Base-by-base conservation (phyloP, 2,888 invertebrate genomes). In the Ceratothoa steindachneri region DNA sequence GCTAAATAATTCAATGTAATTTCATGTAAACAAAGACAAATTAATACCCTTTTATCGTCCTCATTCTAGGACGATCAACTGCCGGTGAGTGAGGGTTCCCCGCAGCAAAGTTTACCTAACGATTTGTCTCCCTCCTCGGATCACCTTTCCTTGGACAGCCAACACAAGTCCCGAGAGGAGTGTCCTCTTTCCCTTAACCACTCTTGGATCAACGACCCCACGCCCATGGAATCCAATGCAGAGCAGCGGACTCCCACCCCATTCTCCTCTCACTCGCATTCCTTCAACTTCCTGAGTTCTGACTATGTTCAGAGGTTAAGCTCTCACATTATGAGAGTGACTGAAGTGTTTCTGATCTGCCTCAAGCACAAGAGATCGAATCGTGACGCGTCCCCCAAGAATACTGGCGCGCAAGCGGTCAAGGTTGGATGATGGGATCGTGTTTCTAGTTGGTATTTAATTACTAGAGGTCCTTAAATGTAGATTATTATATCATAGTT, bases 181-280 rank as follows among this genome's bases (percentile, higher is more conserved):
- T 15, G 41, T 41, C 41, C 41, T 41, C 41, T 41, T 41, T 41
- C 41, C 41, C 15, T 41, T 5, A 41, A 41, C 15, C 41, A 9
- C 41, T 41, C 41, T 15, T 5, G 41, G n/a, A n/a, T 9, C 27
- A 82, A 82, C 30, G 82, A 82, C 67, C 70, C 81, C 1, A 82
- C 82, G 82, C 70, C 81, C 1, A 82, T 82, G 82, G 82, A 82
- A 70, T 82, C 82, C 15, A 82, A 82, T 66, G 82, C 81, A 53
- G 82, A 82, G 73, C 82, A 82, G 71, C 81, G 81, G 52, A 82
- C 82, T 67, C 82, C 82, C 2, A 82, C 82, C 64, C 82, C 82
- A 29, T 78, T 82, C 55, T 81, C 82, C 69, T 75, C 75, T 28
- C n/a, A n/a, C n/a, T 75, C 75, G 68, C 77, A 82, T 71, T 82